These are phyloP conservation scores for Galerucella pusilla DNA, from an alignment of 2,888 invertebrate species.

Conservation along the genomic window DNA sequence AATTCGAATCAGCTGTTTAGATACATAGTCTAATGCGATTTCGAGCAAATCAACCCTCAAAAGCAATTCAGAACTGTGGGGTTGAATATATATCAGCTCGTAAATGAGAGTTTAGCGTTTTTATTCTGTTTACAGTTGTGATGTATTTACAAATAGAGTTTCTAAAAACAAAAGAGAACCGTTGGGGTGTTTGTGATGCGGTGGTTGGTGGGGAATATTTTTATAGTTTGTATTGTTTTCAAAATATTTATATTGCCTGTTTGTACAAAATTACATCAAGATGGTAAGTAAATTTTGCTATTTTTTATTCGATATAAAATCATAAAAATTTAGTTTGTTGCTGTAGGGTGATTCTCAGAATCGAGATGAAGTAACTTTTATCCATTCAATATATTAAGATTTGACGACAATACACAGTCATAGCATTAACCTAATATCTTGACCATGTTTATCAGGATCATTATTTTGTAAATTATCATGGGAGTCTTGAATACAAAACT, in stretches of 20 bases:
- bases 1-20: slow-evolving; percentile 42
- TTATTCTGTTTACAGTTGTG: slow-evolving; percentile 31
- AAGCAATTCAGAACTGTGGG: slow-evolving; percentile 20
- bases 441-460: no score
- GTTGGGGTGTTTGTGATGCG: slow-evolving; percentile 38
- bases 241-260: slow-evolving; percentile 33
- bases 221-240: slow-evolving; percentile 32
- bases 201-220: slow-evolving; percentile 33
- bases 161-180: slow-evolving; percentile 20
- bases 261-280: slow-evolving; percentile 37
- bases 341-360: no score
- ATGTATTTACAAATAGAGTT: slow-evolving; percentile 32
- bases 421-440: no score
- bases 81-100: slow-evolving; percentile 25
- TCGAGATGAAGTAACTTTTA: no score
- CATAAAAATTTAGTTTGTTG: no score
- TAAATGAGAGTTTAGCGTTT: slow-evolving; percentile 21
- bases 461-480: no score
- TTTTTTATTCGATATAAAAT: background rate
- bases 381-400: no score
- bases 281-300: slow-evolving; percentile 32
- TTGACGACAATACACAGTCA: no score
- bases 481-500: no score
- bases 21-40: slow-evolving; percentile 33
- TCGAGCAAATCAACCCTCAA: slow-evolving; percentile 35